phyloP scores from a whole-genome alignment of 2,888 invertebrate species.

The Strigamia transsilvanica region DNA sequence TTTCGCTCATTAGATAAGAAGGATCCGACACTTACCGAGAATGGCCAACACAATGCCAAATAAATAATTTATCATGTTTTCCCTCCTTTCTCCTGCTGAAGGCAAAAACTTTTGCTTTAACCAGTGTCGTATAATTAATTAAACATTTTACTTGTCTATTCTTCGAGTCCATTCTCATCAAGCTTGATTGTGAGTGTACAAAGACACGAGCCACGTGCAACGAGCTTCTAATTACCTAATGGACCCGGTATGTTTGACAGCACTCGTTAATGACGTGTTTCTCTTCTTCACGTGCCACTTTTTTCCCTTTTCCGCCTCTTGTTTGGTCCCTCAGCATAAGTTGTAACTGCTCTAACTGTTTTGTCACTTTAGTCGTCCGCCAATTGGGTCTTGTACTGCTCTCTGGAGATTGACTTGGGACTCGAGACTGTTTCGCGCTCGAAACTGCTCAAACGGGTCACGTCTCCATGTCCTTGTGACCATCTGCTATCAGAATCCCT shows the following conservation, averaged over 20 bases:
- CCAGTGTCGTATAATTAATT: slow-evolving; percentile 2
- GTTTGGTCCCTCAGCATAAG: neutral
- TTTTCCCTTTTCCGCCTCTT: neutral
- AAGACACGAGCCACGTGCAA: slow-evolving; percentile 12
- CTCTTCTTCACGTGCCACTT: neutral
- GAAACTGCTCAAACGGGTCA: slow-evolving; percentile 43
- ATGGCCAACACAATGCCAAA: neutral
- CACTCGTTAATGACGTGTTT: slow-evolving; percentile 41
- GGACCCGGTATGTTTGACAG: slow-evolving; percentile 40
- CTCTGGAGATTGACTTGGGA: slow-evolving; percentile 36
- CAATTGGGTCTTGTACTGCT: slow-evolving; percentile 34
- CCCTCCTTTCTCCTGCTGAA: neutral
- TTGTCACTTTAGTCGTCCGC: slow-evolving; percentile 39
- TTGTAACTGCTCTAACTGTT: slow-evolving; percentile 29
- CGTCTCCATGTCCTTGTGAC: slow-evolving; percentile 41
- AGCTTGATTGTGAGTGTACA: slow-evolving; percentile 18
- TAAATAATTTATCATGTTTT: slow-evolving; percentile 17
- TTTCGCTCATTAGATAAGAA: slow-evolving; percentile 41
- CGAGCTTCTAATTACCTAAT: slow-evolving; percentile 43
- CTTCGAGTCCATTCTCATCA: slow-evolving; percentile 38
- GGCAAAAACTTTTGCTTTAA: neutral
- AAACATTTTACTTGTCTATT: slow-evolving; percentile 33
- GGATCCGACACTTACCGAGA: neutral
- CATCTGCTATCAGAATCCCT: slow-evolving; percentile 47
- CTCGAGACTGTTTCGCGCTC: neutral